Base-by-base conservation (phyloP, 1,140 invertebrate species). In the Apocrypta bakeri region DNA sequence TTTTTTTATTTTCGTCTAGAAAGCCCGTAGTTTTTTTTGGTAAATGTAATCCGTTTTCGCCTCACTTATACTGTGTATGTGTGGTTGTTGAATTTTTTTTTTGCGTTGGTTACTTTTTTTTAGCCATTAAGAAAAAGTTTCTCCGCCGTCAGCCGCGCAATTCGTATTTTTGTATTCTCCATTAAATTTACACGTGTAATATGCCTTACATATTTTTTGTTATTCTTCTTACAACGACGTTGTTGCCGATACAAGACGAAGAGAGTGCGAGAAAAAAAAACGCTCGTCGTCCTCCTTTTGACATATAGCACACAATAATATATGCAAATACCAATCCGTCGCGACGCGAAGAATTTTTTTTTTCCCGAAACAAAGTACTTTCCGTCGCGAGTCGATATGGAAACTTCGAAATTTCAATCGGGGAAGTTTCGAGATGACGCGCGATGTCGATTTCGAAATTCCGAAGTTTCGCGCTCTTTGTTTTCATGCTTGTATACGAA, bases 1-100 rank as follows among this genome's bases (percentile, higher is more conserved):
- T 85, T 84, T 40, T 66, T 40, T 79, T 83, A 69, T 80, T 68
- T 88, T 83, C 66, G 68, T 84, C 74, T 86, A 64, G 40, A 83
- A 85, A 79, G 71, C 84, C 84, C 72, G 69, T 76, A 72, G 66
- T 76, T 82, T 83, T 79, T n/a, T 56, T 56, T 56, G 48, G 0
- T 82, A 82, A 82, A 72, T 81, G n/a, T 80, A 73, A 79, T 83
- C 24, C 73, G n/a, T 79, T 48, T 37, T 82, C 80, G 24, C 77
- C 27, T 75, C 29, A 21, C 25, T 76, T 78, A 75, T 42, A 27
- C 40, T 40, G 25, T 77, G n/a, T 69, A 9, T 37, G 33, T 37
- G 33, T 37, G 33, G 33, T 37, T 37, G 33, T 37, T 37, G 76
- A 29, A 24, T 80, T 66, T 24, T 69, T 79, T 82, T 76, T 68